Evolutionary conservation across 2,888 invertebrate genomes (phyloP).

Genomic region (Strigamia crassipes): DNA sequence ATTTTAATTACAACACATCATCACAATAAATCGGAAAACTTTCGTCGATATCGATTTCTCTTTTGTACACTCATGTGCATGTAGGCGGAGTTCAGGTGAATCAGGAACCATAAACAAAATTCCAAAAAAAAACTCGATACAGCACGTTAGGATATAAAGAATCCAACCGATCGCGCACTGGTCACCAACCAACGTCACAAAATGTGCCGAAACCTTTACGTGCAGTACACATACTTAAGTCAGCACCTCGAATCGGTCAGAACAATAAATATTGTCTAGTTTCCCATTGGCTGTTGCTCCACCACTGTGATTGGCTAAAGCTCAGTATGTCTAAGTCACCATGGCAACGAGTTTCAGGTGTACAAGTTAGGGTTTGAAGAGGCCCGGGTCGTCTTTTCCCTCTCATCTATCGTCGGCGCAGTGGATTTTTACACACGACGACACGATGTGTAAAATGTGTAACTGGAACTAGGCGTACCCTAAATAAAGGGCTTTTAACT

Average conservation of each 20-base stretch:
- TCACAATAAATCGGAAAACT: too few species aligned
- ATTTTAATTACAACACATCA: background rate
- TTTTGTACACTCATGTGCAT: constrained; percentile 4
- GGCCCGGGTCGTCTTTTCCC: constrained; percentile 14
- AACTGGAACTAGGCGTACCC: background rate
- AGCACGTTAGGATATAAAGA: background rate
- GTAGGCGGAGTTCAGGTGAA: constrained; percentile 5
- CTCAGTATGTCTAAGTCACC: background rate
- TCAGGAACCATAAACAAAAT: constrained; percentile 17
- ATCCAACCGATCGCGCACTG: background rate
- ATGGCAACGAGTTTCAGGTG: constrained; percentile 16
- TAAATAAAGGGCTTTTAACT: background rate
- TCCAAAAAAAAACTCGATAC: constrained; percentile 14
- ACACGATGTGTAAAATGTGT: background rate
- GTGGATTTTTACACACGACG: background rate
- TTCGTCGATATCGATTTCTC: background rate
- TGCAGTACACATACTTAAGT: too few species aligned
- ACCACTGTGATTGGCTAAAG: background rate
- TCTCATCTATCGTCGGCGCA: background rate
- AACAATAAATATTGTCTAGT: background rate
- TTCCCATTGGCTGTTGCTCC: background rate
- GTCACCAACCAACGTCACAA: background rate
- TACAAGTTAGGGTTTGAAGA: constrained; percentile 19
- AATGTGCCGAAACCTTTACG: background rate
- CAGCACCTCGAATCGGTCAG: background rate